Conservation (phyloP, 2,113 vertebrate species). For the Equus quagga region DNA sequence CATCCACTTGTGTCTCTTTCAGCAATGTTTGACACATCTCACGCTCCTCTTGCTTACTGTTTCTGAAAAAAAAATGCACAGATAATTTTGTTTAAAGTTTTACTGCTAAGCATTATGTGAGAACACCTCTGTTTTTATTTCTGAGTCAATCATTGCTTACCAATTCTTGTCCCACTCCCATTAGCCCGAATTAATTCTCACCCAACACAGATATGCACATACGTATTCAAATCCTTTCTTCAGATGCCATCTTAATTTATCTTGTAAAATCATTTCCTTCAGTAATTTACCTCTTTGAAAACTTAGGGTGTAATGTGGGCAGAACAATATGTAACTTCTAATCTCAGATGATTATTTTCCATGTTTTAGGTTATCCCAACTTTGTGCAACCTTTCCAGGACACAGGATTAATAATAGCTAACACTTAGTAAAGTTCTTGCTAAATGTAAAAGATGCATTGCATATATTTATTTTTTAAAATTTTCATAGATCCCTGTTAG, state of each 20-base stretch:
- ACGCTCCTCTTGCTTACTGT: neutral
- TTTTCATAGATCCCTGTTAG: neutral
- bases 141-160: neutral
- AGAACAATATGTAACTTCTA: neutral
- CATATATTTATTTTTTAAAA: neutral
- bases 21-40: neutral
- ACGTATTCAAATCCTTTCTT: neutral
- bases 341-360: neutral
- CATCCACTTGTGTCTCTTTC: neutral
- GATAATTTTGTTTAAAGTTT: neutral
- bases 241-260: neutral
- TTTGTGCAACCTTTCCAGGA: neutral
- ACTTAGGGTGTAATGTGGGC: neutral
- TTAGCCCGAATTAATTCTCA: neutral
- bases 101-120: neutral
- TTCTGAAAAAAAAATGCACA: neutral
- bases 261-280: neutral
- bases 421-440: neutral
- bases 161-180: neutral
- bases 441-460: neutral
- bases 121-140: neutral
- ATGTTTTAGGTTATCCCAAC: neutral
- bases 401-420: neutral
- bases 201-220: neutral
- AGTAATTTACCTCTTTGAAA: neutral